A percentile compares a stretch with the other conserved stretches of the same genome.
phyloP scores from a whole-genome alignment of 2,888 invertebrate genomes.

The Cataglyphis rosenhaueri region DNA sequence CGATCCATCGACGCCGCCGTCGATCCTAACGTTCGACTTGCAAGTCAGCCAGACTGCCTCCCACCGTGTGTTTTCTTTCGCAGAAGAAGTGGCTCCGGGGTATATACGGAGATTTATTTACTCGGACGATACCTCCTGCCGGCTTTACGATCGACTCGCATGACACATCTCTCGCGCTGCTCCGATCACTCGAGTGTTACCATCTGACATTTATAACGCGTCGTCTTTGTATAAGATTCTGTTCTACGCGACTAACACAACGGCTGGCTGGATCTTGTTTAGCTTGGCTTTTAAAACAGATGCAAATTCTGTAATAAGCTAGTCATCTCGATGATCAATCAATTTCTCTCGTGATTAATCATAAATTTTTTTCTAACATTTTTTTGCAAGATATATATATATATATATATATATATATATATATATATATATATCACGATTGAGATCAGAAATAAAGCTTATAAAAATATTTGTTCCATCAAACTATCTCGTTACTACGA shows the following conservation, averaged over 20 bases:
- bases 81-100: constrained; percentile 48
- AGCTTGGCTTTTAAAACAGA: constrained; percentile 13
- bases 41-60: constrained; percentile 61
- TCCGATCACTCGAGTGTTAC: constrained; percentile 51
- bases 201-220: constrained; percentile 53
- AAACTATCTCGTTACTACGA: constrained; percentile 13
- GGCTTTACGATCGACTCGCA: constrained; percentile 67
- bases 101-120: constrained; percentile 68
- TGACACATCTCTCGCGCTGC: constrained; percentile 56
- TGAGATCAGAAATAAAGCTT: background rate
- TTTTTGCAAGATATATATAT: background rate
- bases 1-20: constrained; percentile 71
- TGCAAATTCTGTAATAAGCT: background rate
- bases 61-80: constrained; percentile 67
- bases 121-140: constrained; percentile 66
- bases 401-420: background rate
- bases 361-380: background rate
- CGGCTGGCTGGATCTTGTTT: background rate
- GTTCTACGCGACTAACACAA: constrained; percentile 19
- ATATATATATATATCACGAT: no score
- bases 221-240: constrained; percentile 41
- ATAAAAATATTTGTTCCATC: background rate
- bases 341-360: background rate
- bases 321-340: background rate
- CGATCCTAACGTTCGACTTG: constrained; percentile 62